Base-by-base conservation (phyloP, 2,888 invertebrate genomes). In the Cybosia mesomella region DNA sequence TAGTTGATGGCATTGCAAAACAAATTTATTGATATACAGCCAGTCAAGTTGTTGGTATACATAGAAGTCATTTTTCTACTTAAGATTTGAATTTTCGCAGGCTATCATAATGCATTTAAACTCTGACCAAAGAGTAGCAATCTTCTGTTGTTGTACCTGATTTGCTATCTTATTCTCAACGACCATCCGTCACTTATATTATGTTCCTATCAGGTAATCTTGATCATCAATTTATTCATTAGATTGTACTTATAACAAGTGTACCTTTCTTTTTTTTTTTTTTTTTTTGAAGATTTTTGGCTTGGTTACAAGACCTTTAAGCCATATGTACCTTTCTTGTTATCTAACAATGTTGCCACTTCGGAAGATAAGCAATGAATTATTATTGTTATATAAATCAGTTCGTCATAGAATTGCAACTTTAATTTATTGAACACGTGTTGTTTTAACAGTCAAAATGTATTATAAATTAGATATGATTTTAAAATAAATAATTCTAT, bases 401-500 rank as follows among this genome's bases (percentile, higher is more conserved):
- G 72, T 74, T 73, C 79, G 77, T 85, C 81, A 78, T 83, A 81
- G 81, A 85, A 85, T 85, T 81, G 80, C 83, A 85, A 83, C 79
- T 83, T 82, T 89, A 87, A 88, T 85, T 89, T 89, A 88, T 89
- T 89, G 79, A 86, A 85, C 76, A 83, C 77, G 83, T 80, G 85
- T 86, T 87, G 80, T 85, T 87, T 85, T 81, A 81, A 76, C 85
- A 85, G 81, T 91, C 86, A 87, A 85, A 86, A 82, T 92, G 89
- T 92, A 91, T 87, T 88, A 88, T 90, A 85, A 81, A 89, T 86
- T 90, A 91, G 87, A 87, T 88, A 91, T 86, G 85, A 89, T 89
- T 90, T 90, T 83, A 89, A 80, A 90, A 89, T 90, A 90, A 92
- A 90, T 88, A 88, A 88, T 88, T 89, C 87, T 87, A 88, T 87